These are phyloP conservation scores for Zaprionus camerounensis DNA, from an alignment of 1,140 invertebrate species.

Conservation along the genomic window DNA sequence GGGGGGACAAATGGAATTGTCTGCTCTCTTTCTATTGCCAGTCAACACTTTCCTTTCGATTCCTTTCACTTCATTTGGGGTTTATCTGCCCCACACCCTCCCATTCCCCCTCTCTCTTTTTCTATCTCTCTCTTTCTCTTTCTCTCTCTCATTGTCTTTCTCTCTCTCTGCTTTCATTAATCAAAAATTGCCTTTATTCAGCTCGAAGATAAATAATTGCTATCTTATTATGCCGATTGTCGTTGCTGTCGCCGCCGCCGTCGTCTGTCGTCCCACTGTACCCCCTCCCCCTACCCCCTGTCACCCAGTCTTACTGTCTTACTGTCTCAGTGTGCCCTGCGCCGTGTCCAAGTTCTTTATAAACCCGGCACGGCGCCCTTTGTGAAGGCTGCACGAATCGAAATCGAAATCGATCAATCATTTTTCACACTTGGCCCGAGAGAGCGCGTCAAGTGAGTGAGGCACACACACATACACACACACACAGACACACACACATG, in stretches of 20 bases:
- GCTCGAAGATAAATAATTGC: constrained; percentile 72
- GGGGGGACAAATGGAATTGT: constrained; percentile 62
- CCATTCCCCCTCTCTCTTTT: not conserved
- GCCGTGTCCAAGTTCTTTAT: constrained; percentile 65
- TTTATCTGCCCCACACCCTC: not conserved
- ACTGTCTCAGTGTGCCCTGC: not conserved
- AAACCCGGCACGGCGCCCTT: constrained; percentile 64
- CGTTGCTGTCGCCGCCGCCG: constrained; percentile 69
- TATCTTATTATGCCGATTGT: constrained; percentile 81
- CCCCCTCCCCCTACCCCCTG: not conserved
- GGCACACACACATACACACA: not conserved
- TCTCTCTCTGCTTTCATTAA: constrained; percentile 67
- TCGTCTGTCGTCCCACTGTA: constrained; percentile 12
- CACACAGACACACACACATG: not conserved
- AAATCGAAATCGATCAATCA: constrained; percentile 73
- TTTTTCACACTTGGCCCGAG: constrained; percentile 72
- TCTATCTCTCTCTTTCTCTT: not conserved
- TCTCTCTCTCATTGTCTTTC: not conserved
- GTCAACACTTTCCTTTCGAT: constrained; percentile 75
- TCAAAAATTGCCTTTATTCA: constrained; percentile 70
- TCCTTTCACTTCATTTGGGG: constrained; percentile 64
- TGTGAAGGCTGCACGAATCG: constrained; percentile 58
- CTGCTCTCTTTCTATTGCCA: constrained; percentile 44
- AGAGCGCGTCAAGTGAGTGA: constrained; percentile 34
- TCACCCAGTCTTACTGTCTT: too few species aligned